phyloP scores from a whole-genome alignment of 2,888 invertebrate species.

The Netelia inedita region DNA sequence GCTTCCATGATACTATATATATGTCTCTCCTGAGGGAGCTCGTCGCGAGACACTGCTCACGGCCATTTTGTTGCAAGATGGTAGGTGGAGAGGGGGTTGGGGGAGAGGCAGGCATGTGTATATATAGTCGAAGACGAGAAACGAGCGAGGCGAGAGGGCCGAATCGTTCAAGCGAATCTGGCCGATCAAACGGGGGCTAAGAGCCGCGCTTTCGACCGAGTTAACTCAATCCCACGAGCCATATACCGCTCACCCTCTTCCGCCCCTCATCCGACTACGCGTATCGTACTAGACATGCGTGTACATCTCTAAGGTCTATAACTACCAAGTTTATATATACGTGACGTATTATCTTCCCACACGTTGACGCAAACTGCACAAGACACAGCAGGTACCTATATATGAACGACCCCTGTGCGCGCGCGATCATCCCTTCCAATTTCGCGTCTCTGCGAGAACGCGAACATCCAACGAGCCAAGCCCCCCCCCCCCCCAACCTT shows the following conservation, averaged over 20 bases:
- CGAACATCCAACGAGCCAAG: conserved; percentile 71
- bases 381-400: conserved; percentile 7
- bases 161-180: conserved; percentile 84
- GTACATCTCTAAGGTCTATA: conserved; percentile 60
- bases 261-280: conserved; percentile 43
- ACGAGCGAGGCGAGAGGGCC: conserved; percentile 67
- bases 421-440: conserved; percentile 59
- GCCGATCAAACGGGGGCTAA: conserved; percentile 85
- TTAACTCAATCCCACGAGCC: conserved; percentile 82
- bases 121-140: conserved; percentile 27
- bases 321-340: conserved; percentile 23
- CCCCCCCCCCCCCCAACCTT: conserved; percentile 42
- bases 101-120: conserved; percentile 7
- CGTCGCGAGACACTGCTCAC: conserved; percentile 56
- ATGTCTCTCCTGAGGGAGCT: conserved; percentile 53
- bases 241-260: conserved; percentile 55
- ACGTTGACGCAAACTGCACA: conserved; percentile 4
- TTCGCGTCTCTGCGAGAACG: conserved; percentile 50
- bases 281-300: conserved; percentile 38
- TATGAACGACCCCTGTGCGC: conserved; percentile 42
- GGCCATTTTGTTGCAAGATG: conserved; percentile 69
- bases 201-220: conserved; percentile 84
- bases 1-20: not conserved
- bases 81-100: conserved; percentile 19
- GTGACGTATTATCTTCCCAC: conserved; percentile 36